Percentiles rank a stretch among this genome's conserved stretches.
Evolutionary conservation across 1,140 invertebrate species (phyloP).

Genomic region (Streblospio benedicti): DNA sequence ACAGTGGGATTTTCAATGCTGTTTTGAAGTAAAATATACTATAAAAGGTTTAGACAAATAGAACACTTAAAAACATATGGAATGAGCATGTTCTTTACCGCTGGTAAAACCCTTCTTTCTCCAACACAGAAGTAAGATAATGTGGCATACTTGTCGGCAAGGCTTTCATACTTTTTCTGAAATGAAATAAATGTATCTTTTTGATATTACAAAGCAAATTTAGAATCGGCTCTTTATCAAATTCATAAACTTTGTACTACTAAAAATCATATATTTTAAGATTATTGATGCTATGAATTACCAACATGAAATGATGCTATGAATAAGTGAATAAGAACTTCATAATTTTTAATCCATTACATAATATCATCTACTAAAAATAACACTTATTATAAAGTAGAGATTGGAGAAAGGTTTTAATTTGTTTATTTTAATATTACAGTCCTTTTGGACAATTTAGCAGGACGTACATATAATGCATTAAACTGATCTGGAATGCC

Average conservation of each 20-base stretch:
- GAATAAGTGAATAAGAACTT: neutral
- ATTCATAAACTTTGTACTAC: neutral
- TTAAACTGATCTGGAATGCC: slow-evolving; percentile 59
- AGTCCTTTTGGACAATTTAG: neutral
- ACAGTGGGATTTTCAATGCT: neutral
- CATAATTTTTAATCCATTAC: neutral
- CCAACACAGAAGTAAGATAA: slow-evolving; percentile 69
- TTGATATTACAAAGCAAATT: slow-evolving; percentile 13
- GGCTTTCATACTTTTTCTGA: slow-evolving; percentile 64
- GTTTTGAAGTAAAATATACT: slow-evolving; percentile 1
- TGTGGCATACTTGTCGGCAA: slow-evolving; percentile 53
- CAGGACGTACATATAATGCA: slow-evolving; percentile 61
- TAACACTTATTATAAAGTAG: neutral
- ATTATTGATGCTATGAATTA: neutral
- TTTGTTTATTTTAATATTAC: neutral
- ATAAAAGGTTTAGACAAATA: slow-evolving; percentile 34
- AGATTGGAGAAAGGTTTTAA: neutral
- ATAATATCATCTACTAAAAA: slow-evolving; percentile 2
- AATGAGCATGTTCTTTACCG: slow-evolving; percentile 22
- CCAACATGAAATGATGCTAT: neutral
- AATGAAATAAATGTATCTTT: slow-evolving; percentile 27
- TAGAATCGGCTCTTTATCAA: neutral
- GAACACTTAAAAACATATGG: neutral
- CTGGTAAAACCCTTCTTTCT: slow-evolving; percentile 27
- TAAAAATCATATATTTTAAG: neutral